phyloP scores from a whole-genome alignment of 2,113 vertebrate genomes.

The Esox niger region DNA sequence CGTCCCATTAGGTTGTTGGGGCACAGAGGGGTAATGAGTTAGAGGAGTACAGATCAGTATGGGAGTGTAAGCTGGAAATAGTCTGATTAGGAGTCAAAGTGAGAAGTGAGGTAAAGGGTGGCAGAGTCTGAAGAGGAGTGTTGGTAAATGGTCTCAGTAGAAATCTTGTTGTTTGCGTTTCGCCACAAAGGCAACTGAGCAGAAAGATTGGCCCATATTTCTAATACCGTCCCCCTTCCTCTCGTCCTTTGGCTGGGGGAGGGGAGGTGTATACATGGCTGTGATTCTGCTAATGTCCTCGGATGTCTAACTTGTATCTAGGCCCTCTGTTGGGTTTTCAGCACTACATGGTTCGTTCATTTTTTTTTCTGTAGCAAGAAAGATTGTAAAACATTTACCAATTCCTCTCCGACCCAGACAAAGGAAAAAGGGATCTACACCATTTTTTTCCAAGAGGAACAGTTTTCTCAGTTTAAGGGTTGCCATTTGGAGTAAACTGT shows the following conservation, averaged over 20 bases:
- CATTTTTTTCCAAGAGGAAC: no score
- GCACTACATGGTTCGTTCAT: no score
- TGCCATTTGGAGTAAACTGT: no score
- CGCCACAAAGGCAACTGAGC: slow-evolving; percentile 60
- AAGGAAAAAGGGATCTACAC: no score
- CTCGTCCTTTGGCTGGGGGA: slow-evolving; percentile 19
- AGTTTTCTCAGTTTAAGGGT: no score
- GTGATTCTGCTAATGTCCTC: slow-evolving; percentile 44
- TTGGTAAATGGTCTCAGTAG: slow-evolving; percentile 12
- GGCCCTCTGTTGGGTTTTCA: not conserved
- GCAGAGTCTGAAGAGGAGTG: not conserved
- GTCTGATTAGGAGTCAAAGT: not conserved
- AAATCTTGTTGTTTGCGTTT: slow-evolving; percentile 41
- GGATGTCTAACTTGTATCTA: slow-evolving; percentile 44
- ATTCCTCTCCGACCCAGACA: no score
- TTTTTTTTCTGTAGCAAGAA: no score
- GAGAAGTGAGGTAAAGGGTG: not conserved
- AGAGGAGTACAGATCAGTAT: not conserved
- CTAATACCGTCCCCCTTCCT: not conserved
- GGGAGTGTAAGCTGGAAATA: not conserved
- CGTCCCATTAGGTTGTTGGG: slow-evolving; percentile 38
- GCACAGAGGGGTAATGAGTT: not conserved
- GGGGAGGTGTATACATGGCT: not conserved
- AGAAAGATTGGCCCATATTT: slow-evolving; percentile 72
- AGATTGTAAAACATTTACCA: no score